Percentiles rank a stretch among this genome's conserved stretches.
Evolutionary conservation across 2,113 vertebrate species (phyloP).

Genomic region (Grallaria varia): DNA sequence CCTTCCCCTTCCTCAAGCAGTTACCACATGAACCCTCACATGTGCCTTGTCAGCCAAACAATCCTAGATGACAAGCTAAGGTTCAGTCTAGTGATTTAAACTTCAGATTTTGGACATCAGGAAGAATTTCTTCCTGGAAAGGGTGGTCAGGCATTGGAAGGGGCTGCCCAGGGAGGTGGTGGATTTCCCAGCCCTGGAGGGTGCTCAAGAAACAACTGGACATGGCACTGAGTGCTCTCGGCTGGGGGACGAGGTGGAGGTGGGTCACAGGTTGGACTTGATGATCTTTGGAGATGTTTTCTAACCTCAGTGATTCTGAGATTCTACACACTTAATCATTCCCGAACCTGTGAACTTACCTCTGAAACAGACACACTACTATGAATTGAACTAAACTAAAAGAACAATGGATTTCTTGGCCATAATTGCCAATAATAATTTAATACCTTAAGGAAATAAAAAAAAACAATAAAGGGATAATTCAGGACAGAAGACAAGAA

Average conservation of each 20-base stretch:
- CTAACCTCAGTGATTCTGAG: background rate
- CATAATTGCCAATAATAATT: background rate
- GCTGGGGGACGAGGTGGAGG: background rate
- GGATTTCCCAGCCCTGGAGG: background rate
- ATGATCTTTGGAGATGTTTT: background rate
- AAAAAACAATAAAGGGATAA: background rate
- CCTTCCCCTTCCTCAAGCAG: background rate
- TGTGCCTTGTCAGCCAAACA: background rate
- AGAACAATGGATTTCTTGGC: background rate
- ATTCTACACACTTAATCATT: background rate
- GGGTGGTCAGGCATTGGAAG: background rate
- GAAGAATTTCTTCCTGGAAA: background rate
- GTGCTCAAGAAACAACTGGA: background rate
- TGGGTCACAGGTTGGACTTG: background rate
- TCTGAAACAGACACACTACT: background rate
- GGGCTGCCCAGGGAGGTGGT: background rate
- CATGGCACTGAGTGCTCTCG: background rate
- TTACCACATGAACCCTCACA: background rate
- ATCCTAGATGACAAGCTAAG: background rate
- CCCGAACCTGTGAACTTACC: background rate
- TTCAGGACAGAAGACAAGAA: background rate
- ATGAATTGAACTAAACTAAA: background rate
- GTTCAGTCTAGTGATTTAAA: background rate
- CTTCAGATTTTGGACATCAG: background rate
- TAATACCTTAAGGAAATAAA: background rate